A percentile compares a stretch with the other conserved stretches of the same genome.
Conservation (phyloP, 2,797 vertebrate species). For the Antennarius maculatus region DNA sequence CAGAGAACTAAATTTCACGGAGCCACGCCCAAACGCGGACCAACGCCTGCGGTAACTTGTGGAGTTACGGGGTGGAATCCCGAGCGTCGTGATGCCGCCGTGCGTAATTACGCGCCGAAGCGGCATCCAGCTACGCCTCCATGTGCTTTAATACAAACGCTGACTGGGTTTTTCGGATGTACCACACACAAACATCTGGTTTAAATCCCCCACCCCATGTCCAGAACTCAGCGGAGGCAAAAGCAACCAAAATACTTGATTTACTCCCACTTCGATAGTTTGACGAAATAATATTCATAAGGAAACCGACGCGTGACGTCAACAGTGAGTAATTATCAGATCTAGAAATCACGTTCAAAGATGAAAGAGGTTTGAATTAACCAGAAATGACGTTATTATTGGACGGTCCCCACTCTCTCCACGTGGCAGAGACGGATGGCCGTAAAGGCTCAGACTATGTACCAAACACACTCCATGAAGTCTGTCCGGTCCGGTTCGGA, state of each 20-base stretch:
- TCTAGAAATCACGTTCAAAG: too few species aligned
- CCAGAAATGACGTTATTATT: too few species aligned
- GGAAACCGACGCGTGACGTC: too few species aligned
- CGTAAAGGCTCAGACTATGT: neutral
- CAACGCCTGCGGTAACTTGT: neutral
- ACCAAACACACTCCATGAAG: neutral
- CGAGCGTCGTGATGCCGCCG: neutral
- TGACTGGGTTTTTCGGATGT: neutral
- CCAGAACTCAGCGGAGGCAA: neutral
- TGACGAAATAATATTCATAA: too few species aligned
- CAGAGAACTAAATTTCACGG: conserved; percentile 11
- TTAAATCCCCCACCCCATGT: conserved; percentile 15
- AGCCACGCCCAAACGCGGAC: conserved; percentile 68
- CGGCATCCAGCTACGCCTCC: neutral
- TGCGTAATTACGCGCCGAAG: conserved; percentile 64
- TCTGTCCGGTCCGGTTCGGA: neutral
- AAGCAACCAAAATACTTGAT: neutral
- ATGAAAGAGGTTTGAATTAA: too few species aligned
- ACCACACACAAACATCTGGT: conserved; percentile 6
- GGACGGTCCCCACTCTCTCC: neutral
- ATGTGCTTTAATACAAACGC: conserved; percentile 23
- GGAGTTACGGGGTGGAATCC: conserved; percentile 7
- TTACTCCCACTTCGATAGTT: neutral
- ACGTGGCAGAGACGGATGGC: neutral
- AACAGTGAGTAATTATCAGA: too few species aligned